Evolutionary conservation across 2,888 invertebrate genomes (phyloP).

Genomic region (Lasioglossum marginatum): DNA sequence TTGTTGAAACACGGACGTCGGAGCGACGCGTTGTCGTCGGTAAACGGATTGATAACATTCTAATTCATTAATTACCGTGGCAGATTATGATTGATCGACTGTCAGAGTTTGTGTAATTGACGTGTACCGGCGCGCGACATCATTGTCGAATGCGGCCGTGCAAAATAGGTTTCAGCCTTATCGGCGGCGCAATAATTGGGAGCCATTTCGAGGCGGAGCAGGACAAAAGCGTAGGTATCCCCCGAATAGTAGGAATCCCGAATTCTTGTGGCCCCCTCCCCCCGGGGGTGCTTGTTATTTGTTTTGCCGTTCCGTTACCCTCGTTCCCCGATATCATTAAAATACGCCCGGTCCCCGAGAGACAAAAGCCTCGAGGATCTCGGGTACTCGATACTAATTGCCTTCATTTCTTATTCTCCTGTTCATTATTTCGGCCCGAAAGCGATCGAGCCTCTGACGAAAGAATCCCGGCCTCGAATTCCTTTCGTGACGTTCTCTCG

Average conservation of each 20-base stretch:
- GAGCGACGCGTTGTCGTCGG: background rate
- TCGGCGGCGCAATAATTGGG: background rate
- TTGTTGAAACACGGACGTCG: background rate
- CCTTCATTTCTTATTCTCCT: slow-evolving; percentile 27
- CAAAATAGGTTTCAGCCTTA: background rate
- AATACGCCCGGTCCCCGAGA: background rate
- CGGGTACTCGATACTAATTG: slow-evolving; percentile 36
- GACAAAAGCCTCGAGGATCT: slow-evolving; percentile 17
- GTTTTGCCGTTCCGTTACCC: background rate
- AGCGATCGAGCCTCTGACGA: slow-evolving; percentile 5
- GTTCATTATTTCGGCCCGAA: slow-evolving; percentile 15
- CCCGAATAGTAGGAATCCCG: background rate
- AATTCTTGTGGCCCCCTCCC: background rate
- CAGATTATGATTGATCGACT: background rate
- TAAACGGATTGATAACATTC: background rate
- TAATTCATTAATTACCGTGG: background rate
- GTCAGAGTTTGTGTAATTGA: background rate
- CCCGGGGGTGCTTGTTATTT: background rate
- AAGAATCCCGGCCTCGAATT: background rate
- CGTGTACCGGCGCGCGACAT: background rate
- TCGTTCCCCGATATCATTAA: slow-evolving; percentile 21
- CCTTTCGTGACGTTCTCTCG: background rate
- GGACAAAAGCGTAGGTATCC: background rate
- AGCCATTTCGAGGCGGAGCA: background rate
- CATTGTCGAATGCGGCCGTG: background rate